Evolutionary conservation across 2,888 invertebrate species (phyloP).

Genomic region (Sarcophaga caerulescens): DNA sequence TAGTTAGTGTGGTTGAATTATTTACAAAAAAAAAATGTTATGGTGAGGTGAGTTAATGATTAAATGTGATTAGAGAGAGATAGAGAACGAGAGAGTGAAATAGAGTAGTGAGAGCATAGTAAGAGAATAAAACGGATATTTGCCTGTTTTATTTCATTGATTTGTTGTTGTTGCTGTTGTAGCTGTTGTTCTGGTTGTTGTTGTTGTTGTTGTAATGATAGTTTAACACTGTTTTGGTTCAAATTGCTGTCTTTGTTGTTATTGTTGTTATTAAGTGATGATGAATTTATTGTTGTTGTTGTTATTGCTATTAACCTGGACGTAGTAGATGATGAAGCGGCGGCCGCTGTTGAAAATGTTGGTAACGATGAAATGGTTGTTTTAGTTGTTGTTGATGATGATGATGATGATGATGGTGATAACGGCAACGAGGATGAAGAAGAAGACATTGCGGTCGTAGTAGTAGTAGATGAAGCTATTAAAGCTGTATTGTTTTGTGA

Average conservation of each 20-base stretch:
- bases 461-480: slow-evolving; percentile 67
- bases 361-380: slow-evolving; percentile 62
- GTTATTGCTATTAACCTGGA: slow-evolving; percentile 59
- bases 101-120: not conserved
- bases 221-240: slow-evolving; percentile 32
- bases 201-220: slow-evolving; percentile 41
- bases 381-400: slow-evolving; percentile 49
- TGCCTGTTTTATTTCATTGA: slow-evolving; percentile 57
- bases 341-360: slow-evolving; percentile 44
- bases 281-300: slow-evolving; percentile 34
- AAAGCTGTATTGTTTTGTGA: slow-evolving; percentile 57
- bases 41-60: too few relatives aligned
- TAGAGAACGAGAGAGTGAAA: too few relatives aligned
- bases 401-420: slow-evolving; percentile 38
- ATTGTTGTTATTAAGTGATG: slow-evolving; percentile 55
- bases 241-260: not conserved
- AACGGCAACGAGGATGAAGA: too few relatives aligned
- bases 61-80: too few relatives aligned
- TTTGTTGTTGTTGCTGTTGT: slow-evolving; percentile 44
- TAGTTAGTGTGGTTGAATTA: too few relatives aligned
- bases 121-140: slow-evolving; percentile 28
- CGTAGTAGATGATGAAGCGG: slow-evolving; percentile 66
- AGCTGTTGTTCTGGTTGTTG: slow-evolving; percentile 48
- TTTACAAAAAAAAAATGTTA: too few relatives aligned
- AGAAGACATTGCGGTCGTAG: slow-evolving; percentile 65